Conservation (phyloP, 2,888 invertebrate genomes). For the Pyrocoelia pectoralis region DNA sequence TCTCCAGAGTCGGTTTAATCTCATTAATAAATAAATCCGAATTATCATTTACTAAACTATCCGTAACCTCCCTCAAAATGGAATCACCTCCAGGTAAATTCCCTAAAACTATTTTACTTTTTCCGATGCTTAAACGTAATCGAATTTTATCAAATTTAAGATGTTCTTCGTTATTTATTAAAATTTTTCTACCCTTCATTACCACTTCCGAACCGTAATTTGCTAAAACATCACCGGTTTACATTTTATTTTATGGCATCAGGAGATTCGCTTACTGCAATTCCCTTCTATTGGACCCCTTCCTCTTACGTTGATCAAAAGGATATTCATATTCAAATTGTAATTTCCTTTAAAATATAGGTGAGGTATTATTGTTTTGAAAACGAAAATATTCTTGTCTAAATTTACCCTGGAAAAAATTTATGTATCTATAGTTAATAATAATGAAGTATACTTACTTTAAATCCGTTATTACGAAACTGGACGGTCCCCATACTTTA, state of each 20-base stretch:
- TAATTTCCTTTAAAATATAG: conserved; percentile 71
- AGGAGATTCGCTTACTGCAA: conserved; percentile 65
- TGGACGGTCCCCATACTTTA: conserved; percentile 67
- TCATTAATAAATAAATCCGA: conserved; percentile 71
- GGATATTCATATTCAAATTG: conserved; percentile 71
- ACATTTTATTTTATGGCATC: background rate
- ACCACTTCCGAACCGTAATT: conserved; percentile 70
- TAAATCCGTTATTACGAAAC: conserved; percentile 66
- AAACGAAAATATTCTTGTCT: conserved; percentile 68
- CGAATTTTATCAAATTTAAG: conserved; percentile 70
- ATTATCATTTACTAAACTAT: conserved; percentile 72
- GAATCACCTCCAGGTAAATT: conserved; percentile 74
- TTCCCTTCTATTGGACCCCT: conserved; percentile 71
- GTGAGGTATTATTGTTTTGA: conserved; percentile 66
- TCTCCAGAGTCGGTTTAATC: conserved; percentile 72
- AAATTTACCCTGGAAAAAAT: conserved; percentile 65
- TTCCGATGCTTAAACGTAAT: conserved; percentile 67
- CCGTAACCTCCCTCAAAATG: conserved; percentile 69
- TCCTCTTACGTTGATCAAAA: conserved; percentile 69
- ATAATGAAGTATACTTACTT: conserved; percentile 63
- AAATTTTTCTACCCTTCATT: conserved; percentile 67
- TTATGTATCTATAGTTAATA: background rate
- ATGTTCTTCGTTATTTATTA: conserved; percentile 64
- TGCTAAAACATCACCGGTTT: conserved; percentile 60
- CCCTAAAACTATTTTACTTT: conserved; percentile 67